Conservation (phyloP, 1,140 invertebrate species). For the Pseudobourletiella spinata region DNA sequence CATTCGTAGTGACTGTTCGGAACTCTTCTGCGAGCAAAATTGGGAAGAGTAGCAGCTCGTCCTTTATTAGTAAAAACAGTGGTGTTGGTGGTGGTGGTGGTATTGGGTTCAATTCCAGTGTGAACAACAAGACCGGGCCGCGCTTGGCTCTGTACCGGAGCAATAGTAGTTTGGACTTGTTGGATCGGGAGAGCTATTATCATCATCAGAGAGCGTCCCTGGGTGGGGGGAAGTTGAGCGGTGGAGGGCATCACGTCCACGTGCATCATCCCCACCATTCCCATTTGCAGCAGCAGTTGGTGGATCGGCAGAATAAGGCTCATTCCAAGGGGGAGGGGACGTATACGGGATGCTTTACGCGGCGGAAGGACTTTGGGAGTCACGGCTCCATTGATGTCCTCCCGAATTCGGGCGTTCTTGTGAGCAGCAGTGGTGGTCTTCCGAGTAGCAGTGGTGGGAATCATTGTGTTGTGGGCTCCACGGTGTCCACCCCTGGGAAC, state of each 20-base stretch:
- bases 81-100: background rate
- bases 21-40: slow-evolving; percentile 29
- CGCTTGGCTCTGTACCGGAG: slow-evolving; percentile 31
- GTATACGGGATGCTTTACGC: slow-evolving; percentile 31
- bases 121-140: slow-evolving; percentile 27
- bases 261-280: slow-evolving; percentile 1
- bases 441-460: slow-evolving; percentile 50
- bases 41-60: slow-evolving; percentile 26
- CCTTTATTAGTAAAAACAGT: slow-evolving; percentile 43
- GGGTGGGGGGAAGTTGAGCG: slow-evolving; percentile 5
- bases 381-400: slow-evolving; percentile 60
- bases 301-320: background rate
- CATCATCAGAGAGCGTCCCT: slow-evolving; percentile 13
- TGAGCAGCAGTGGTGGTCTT: slow-evolving; percentile 42
- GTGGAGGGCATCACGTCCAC: background rate
- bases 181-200: slow-evolving; percentile 29
- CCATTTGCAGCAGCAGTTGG: slow-evolving; percentile 10
- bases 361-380: slow-evolving; percentile 52
- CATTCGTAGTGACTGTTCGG: slow-evolving; percentile 33
- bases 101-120: too few species aligned
- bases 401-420: slow-evolving; percentile 44
- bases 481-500: too few species aligned
- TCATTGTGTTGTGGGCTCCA: too few species aligned
- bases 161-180: slow-evolving; percentile 31
- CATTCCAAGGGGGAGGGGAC: background rate